phyloP scores from a whole-genome alignment of 2,888 invertebrate species.

The Aquatica leii region DNA sequence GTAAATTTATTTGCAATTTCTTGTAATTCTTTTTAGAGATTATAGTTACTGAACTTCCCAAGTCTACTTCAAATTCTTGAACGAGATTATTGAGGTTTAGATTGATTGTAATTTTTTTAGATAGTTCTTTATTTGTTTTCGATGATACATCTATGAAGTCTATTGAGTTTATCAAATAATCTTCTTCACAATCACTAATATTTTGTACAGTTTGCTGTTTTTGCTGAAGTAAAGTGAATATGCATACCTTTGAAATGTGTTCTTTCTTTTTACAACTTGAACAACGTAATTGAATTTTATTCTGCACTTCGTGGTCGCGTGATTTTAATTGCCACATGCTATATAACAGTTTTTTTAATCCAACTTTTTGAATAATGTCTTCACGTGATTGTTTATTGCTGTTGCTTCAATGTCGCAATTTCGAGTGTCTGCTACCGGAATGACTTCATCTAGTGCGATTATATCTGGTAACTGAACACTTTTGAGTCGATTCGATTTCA shows the following conservation, averaged over 20 bases:
- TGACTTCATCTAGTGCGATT: background rate
- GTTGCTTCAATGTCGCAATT: background rate
- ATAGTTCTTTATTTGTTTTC: background rate
- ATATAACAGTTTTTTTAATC: background rate
- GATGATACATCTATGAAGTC: background rate
- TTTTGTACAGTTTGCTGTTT: background rate
- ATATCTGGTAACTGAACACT: background rate
- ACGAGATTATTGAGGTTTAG: too few species aligned
- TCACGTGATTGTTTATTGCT: background rate
- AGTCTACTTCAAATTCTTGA: too few species aligned
- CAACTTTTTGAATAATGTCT: background rate
- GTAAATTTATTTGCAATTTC: too few species aligned
- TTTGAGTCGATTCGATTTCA: background rate
- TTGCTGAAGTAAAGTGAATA: background rate
- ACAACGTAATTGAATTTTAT: background rate
- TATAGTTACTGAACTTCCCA: too few species aligned
- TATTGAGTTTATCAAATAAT: background rate
- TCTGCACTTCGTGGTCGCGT: background rate
- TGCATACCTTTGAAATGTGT: slow-evolving; percentile 5
- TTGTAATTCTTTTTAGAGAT: too few species aligned
- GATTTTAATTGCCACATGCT: background rate
- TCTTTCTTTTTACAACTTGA: slow-evolving; percentile 1
- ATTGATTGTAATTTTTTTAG: too few species aligned
- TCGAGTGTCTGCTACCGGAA: background rate
- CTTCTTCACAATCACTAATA: background rate